Conservation (phyloP, 1,140 invertebrate species). For the Choristoneura fumiferana region DNA sequence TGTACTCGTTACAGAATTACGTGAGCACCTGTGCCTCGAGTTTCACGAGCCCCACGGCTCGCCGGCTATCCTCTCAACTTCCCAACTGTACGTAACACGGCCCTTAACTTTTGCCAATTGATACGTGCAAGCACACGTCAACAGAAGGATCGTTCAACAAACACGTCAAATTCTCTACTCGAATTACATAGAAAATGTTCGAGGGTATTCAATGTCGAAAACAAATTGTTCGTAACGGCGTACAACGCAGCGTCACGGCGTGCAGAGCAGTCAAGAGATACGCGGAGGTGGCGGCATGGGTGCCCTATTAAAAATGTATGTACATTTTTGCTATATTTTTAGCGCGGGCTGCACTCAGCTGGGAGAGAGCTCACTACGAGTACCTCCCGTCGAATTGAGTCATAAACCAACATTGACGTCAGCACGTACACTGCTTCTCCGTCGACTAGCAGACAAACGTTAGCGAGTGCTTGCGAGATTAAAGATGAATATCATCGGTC, state of each 20-base stretch:
- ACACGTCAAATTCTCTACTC: neutral
- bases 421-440: conserved; percentile 38
- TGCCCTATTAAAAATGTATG: conserved; percentile 42
- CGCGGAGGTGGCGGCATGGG: conserved; percentile 21
- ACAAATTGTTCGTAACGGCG: neutral
- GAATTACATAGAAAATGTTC: neutral
- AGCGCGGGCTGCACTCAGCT: conserved; percentile 69
- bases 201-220: neutral
- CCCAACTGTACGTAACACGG: neutral
- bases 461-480: conserved; percentile 40
- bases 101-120: neutral
- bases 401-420: conserved; percentile 72
- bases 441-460: conserved; percentile 38
- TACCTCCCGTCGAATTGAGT: conserved; percentile 59
- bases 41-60: neutral
- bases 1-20: neutral
- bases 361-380: conserved; percentile 59
- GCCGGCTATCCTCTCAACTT: neutral
- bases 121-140: neutral
- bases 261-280: neutral
- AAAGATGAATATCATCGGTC: conserved; percentile 25
- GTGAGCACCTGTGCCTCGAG: neutral
- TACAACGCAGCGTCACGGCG: neutral
- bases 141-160: neutral
- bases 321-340: conserved; percentile 66